Evolutionary conservation across 53 echinoderm and acorn worm genomes (phyloP).

Genomic region (Zoroaster sp.): DNA sequence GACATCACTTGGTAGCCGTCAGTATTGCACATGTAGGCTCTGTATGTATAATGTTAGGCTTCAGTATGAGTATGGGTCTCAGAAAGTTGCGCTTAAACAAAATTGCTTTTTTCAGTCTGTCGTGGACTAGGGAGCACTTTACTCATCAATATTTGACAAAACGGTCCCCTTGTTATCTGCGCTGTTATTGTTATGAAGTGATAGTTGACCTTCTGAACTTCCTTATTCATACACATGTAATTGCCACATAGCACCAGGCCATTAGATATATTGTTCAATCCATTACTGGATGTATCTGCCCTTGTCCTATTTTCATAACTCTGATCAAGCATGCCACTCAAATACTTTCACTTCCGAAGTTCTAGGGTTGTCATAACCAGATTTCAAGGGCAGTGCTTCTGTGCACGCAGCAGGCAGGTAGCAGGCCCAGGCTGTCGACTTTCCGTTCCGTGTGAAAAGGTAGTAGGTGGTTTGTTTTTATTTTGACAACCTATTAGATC

Average conservation of each 20-base stretch:
- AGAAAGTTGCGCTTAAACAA: background rate
- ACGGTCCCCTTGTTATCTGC: constrained; percentile 24
- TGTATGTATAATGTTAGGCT: no score
- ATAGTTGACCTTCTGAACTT: constrained; percentile 46
- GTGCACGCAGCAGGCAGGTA: background rate
- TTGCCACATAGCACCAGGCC: constrained; percentile 6
- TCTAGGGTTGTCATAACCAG: background rate
- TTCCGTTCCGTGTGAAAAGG: constrained; percentile 33
- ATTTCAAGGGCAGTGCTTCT: constrained; percentile 32
- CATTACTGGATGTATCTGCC: background rate
- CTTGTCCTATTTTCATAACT: constrained; percentile 45
- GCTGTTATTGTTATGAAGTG: constrained; percentile 49
- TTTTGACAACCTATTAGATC: constrained; percentile 45
- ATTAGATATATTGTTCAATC: constrained; percentile 4
- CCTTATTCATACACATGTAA: constrained; percentile 55
- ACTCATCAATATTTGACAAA: background rate
- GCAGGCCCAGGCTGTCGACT: background rate
- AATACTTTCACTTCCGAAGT: constrained; percentile 59
- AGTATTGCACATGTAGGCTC: no score
- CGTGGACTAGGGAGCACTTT: background rate
- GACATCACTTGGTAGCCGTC: no score
- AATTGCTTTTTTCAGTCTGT: background rate
- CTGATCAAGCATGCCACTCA: constrained; percentile 39
- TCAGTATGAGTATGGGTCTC: no score
- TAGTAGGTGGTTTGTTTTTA: background rate